Evolutionary conservation across 2,888 invertebrate genomes (phyloP).

Genomic region (Agonopterix arenella): DNA sequence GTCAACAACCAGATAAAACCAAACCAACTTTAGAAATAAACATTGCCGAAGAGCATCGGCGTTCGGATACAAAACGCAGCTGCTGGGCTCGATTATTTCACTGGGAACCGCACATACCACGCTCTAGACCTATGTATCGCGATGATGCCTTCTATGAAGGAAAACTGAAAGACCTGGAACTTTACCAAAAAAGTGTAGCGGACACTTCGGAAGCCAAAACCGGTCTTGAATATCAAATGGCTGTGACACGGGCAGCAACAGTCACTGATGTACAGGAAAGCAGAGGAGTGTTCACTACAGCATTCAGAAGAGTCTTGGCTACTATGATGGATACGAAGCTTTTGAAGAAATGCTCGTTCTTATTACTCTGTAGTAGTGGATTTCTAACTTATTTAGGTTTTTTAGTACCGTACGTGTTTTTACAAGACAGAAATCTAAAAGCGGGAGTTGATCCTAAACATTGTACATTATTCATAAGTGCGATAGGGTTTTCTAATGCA

Average conservation of each 20-base stretch:
- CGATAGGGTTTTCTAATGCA: constrained; percentile 49
- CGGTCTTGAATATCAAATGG: constrained; percentile 64
- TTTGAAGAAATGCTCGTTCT: constrained; percentile 45
- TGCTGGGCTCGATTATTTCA: constrained; percentile 45
- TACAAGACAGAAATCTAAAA: constrained; percentile 41
- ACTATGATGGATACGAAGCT: constrained; percentile 64
- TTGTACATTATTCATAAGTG: constrained; percentile 52
- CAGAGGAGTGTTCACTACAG: constrained; percentile 55
- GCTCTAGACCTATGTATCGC: constrained; percentile 61
- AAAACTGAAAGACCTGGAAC: constrained; percentile 44
- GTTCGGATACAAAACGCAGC: constrained; percentile 24
- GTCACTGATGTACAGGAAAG: constrained; percentile 48
- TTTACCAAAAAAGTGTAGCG: constrained; percentile 55
- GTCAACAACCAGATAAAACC: constrained; percentile 25
- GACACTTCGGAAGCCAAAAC: constrained; percentile 40
- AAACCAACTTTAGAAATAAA: constrained; percentile 32
- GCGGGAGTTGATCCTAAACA: constrained; percentile 40
- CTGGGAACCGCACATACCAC: constrained; percentile 41
- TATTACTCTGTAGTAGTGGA: constrained; percentile 40
- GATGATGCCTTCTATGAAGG: constrained; percentile 66
- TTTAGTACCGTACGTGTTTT: constrained; percentile 56
- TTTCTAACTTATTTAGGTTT: constrained; percentile 47
- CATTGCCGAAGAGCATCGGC: neutral
- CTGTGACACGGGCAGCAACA: constrained; percentile 61
- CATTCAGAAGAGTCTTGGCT: constrained; percentile 55